Evolutionary conservation across 2,113 vertebrate genomes (phyloP).

Genomic region (Strix aluco): DNA sequence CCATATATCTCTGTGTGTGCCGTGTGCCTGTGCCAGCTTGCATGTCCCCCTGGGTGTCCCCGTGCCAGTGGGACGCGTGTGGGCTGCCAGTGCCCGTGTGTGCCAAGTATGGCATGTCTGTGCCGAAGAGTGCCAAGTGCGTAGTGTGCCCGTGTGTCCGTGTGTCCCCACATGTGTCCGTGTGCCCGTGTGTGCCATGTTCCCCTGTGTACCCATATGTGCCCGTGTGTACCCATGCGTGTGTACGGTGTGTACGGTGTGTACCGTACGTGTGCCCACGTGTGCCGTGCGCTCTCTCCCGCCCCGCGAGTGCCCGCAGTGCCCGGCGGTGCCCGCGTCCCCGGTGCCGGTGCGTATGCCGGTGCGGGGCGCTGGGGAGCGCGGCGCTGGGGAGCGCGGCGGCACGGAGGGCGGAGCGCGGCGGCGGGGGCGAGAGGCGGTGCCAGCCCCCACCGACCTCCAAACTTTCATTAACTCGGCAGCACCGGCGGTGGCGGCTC

Average conservation of each 20-base stretch:
- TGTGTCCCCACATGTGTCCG: not conserved
- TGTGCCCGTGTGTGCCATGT: not conserved
- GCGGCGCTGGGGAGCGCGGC: slow-evolving; percentile 4
- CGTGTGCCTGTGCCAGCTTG: not conserved
- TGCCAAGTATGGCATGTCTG: not conserved
- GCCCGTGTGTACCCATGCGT: not conserved
- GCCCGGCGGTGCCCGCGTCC: not conserved
- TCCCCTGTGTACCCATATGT: not conserved
- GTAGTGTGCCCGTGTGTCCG: too few relatives aligned
- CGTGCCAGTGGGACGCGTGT: not conserved
- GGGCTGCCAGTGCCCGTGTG: not conserved
- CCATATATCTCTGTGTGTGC: rapidly evolving
- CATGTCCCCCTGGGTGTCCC: not conserved
- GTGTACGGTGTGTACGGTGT: too few relatives aligned
- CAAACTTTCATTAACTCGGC: slow-evolving; percentile 62
- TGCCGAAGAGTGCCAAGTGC: not conserved
- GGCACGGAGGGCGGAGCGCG: slow-evolving; percentile 13
- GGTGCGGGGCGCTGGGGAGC: slow-evolving; percentile 38
- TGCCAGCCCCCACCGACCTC: slow-evolving; percentile 29
- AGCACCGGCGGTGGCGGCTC: not conserved
- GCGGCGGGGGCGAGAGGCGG: slow-evolving; percentile 39
- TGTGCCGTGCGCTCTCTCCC: not conserved
- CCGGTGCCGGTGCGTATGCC: not conserved
- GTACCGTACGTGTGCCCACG: not conserved
- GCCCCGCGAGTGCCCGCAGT: not conserved